Base-by-base conservation (phyloP, 2,888 invertebrate genomes). In the Heteropelma amictum region DNA sequence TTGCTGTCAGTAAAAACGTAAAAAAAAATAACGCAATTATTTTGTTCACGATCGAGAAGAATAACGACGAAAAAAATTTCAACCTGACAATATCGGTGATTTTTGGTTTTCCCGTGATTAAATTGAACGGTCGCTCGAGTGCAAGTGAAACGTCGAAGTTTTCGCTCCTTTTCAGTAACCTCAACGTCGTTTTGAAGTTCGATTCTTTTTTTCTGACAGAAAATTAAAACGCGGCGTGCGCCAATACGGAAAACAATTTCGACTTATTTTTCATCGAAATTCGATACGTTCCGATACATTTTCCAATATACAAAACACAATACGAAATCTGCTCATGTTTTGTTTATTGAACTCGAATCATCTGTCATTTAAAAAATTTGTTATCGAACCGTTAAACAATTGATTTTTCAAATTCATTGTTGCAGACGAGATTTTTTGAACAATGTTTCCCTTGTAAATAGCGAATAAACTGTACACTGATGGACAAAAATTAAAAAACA, bases 141-240 rank as follows among this genome's bases (percentile, higher is more conserved):
- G 28, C 35, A 21, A 7, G 6, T 10, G 8, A 38, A 40, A 35
- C 28, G 12, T 68, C 28, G 19, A 49, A 49, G 10, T 65, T 71
- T 65, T 72, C 72, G 72, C 65, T 72, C 64, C 64, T 65, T 65
- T 72, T 72, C 64, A 45, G 72, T 72, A 72, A 72, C 72, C 72
- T 72, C 58, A 65, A 71, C 71, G 26, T 60, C 54, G 49, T 58
- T 65, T 67, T 49, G 33, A 70, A 75, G 61, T 49, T 65, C 70
- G 65, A 61, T 65, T 51, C 54, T 26, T 65, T 63, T 68, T 70
- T 56, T 67, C 54, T 56, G 67, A 76, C 49, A 49, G 45, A 63
- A 68, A 67, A 60, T 72, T 28, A 38, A 49, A 72, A 68, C 23
- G 12, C 58, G 35, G 35, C 33, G 63, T 58, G 60, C 63, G 45